Evolutionary conservation across 2,113 vertebrate genomes (phyloP).

Genomic region (Cepphus grylle): DNA sequence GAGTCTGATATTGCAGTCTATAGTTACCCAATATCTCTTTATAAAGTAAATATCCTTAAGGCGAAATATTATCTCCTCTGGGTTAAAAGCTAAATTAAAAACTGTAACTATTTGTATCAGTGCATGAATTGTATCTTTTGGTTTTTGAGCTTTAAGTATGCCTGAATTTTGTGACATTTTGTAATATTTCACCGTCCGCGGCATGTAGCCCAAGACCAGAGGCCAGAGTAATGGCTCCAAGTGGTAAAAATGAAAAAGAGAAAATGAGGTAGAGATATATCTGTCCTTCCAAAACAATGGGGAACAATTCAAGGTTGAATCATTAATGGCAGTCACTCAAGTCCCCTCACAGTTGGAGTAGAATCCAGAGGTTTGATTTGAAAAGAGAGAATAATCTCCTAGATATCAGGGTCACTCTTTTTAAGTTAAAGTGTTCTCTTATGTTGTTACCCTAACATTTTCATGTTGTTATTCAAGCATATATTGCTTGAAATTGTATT

Average conservation of each 20-base stretch:
- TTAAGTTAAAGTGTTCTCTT: not conserved
- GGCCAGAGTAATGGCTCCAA: not conserved
- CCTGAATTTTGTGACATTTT: not conserved
- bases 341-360: not conserved
- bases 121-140: not conserved
- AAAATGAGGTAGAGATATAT: not conserved
- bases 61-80: not conserved
- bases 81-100: not conserved
- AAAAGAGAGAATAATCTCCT: not conserved
- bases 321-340: not conserved
- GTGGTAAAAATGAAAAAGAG: not conserved
- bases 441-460: not conserved
- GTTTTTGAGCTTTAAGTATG: not conserved
- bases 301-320: not conserved
- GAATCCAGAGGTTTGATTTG: not conserved
- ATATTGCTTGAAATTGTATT: not conserved
- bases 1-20: not conserved
- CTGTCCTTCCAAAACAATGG: not conserved
- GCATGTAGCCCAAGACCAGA: not conserved
- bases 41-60: not conserved
- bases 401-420: not conserved
- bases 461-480: not conserved
- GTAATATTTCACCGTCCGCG: not conserved
- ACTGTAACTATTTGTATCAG: not conserved
- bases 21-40: not conserved